These are phyloP conservation scores for Rhynchonycteris naso DNA, from an alignment of 2,797 vertebrate genomes.

Conservation along the genomic window DNA sequence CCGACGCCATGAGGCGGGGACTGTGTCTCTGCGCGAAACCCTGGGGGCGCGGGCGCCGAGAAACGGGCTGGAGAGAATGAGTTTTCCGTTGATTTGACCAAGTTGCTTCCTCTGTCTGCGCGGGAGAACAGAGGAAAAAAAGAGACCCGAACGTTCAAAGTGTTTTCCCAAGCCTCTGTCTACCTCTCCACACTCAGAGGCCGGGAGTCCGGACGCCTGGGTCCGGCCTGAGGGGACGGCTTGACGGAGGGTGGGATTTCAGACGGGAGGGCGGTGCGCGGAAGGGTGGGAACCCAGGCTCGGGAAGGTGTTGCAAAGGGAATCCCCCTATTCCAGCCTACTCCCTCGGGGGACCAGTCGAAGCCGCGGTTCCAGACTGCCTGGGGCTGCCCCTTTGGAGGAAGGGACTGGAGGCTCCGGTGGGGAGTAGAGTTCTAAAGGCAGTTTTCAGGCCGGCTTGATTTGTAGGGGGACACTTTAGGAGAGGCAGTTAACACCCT, in stretches of 20 bases:
- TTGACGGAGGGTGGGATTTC: constrained; percentile 21
- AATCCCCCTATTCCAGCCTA: background rate
- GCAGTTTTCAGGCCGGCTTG: background rate
- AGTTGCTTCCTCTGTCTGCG: constrained; percentile 72
- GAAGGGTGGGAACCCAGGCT: background rate
- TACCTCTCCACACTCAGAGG: background rate
- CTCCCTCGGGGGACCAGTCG: background rate
- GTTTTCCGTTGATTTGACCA: constrained; percentile 69
- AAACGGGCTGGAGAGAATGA: constrained; percentile 37
- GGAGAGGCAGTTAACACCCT: background rate
- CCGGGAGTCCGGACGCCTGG: background rate
- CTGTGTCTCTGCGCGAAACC: background rate
- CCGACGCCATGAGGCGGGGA: constrained; percentile 4
- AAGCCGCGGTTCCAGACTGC: background rate
- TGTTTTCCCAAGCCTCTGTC: background rate
- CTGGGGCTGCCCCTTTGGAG: background rate
- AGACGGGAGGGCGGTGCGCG: background rate
- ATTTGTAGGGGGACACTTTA: background rate
- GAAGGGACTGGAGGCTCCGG: background rate
- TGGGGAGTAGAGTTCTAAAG: constrained; percentile 6
- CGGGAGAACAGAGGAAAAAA: constrained; percentile 53
- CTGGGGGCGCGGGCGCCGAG: constrained; percentile 5
- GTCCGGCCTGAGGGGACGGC: background rate
- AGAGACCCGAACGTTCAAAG: background rate
- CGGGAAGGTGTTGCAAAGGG: background rate